Evolutionary conservation across 1,140 invertebrate species (phyloP).

Genomic region (Physella acuta): DNA sequence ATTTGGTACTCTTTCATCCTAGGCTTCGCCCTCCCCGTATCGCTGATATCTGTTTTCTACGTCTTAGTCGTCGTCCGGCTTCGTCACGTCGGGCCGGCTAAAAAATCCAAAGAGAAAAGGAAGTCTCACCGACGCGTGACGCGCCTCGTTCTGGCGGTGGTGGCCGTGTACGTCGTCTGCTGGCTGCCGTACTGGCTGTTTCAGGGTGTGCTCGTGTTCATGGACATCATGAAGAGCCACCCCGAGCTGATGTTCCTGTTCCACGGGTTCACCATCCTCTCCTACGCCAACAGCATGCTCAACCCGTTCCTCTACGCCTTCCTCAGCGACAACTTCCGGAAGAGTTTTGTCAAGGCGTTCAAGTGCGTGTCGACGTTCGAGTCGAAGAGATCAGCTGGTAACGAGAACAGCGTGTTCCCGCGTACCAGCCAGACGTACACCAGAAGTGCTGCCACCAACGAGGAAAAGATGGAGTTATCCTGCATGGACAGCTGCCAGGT

Average conservation of each 20-base stretch:
- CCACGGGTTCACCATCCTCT: constrained; percentile 50
- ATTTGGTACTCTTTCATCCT: constrained; percentile 82
- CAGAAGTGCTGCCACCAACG: constrained; percentile 13
- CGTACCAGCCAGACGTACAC: constrained; percentile 33
- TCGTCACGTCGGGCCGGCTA: constrained; percentile 58
- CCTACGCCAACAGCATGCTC: constrained; percentile 67
- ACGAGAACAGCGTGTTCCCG: constrained; percentile 89
- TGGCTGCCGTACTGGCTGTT: constrained; percentile 96
- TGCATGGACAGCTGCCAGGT: no score
- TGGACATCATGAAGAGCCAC: not conserved
- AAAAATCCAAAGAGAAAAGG: constrained; percentile 85
- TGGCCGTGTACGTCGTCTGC: constrained; percentile 92
- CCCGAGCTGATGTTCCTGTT: constrained; percentile 40
- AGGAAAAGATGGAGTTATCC: constrained; percentile 31
- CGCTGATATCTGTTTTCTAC: constrained; percentile 94
- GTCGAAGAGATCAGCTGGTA: constrained; percentile 64
- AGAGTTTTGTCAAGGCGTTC: constrained; percentile 76
- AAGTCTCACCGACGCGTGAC: constrained; percentile 90
- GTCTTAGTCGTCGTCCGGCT: constrained; percentile 89
- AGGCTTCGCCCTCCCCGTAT: constrained; percentile 88
- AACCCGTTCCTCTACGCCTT: constrained; percentile 81
- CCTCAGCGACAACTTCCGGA: constrained; percentile 76
- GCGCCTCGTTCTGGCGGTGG: constrained; percentile 90
- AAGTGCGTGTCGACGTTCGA: constrained; percentile 54
- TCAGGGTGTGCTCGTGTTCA: constrained; percentile 59